A percentile compares a stretch with the other conserved stretches of the same genome.
Conservation (phyloP, 1,140 invertebrate genomes). For the Dreissena rostriformis region DNA sequence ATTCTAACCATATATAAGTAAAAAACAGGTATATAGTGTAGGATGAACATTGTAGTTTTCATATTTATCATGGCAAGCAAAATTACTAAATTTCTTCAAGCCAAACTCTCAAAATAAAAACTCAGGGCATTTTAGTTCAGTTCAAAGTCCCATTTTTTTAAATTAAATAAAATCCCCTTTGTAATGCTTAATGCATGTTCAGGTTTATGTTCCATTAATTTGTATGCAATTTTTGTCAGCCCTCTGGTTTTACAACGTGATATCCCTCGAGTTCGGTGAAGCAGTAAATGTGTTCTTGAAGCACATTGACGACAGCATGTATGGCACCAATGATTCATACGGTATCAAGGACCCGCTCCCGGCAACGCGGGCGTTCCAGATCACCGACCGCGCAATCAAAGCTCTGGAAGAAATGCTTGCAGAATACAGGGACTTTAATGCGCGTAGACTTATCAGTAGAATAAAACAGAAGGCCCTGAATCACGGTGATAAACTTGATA, state of each 20-base stretch:
- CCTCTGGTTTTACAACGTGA: slow-evolving; percentile 86
- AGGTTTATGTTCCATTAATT: not conserved
- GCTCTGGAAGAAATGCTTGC: slow-evolving; percentile 82
- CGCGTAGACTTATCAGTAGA: slow-evolving; percentile 79
- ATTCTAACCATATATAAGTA: too few species aligned
- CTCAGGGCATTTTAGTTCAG: not conserved
- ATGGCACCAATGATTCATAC: slow-evolving; percentile 85
- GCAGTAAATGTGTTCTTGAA: slow-evolving; percentile 86
- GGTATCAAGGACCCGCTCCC: slow-evolving; percentile 84
- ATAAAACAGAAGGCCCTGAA: slow-evolving; percentile 70
- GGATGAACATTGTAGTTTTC: too few species aligned
- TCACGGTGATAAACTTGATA: not conserved
- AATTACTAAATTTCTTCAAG: too few species aligned
- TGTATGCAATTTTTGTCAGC: slow-evolving; percentile 73
- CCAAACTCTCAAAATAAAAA: too few species aligned
- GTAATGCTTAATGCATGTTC: not conserved
- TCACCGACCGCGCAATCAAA: slow-evolving; percentile 82
- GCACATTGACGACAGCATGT: slow-evolving; percentile 81
- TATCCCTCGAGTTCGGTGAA: slow-evolving; percentile 82
- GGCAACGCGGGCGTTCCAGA: slow-evolving; percentile 82
- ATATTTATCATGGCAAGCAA: too few species aligned
- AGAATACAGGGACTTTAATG: slow-evolving; percentile 83
- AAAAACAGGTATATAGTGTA: too few species aligned
- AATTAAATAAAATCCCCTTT: too few species aligned
- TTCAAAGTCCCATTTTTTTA: too few species aligned